phyloP scores from a whole-genome alignment of 1,140 invertebrate species.

The Sipha flava region DNA sequence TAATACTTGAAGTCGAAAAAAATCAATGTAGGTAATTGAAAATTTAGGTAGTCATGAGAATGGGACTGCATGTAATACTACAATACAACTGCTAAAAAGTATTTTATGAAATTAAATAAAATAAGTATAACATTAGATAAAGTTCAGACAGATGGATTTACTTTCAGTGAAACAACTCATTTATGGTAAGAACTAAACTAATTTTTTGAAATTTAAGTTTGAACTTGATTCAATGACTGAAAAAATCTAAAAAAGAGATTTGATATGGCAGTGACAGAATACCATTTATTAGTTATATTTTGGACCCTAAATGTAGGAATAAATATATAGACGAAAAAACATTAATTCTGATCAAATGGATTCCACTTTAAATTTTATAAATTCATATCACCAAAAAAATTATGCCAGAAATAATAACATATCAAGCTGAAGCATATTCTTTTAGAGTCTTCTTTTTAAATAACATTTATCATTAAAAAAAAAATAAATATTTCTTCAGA shows the following conservation, averaged over 20 bases:
- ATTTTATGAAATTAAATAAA: background rate
- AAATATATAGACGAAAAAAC: too few species aligned
- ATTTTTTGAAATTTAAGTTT: background rate
- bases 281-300: background rate
- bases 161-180: background rate
- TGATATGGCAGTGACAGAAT: background rate
- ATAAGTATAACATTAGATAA: background rate
- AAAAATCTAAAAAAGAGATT: background rate
- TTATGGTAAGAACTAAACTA: background rate
- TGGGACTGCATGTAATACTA: background rate
- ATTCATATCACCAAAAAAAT: background rate
- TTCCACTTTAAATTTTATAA: background rate
- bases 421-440: background rate
- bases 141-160: background rate
- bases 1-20: too few species aligned
- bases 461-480: background rate
- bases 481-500: background rate
- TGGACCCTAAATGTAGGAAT: background rate
- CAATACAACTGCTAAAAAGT: background rate
- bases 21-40: too few species aligned
- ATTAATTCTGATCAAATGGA: background rate
- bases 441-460: background rate
- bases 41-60: background rate
- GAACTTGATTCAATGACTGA: background rate
- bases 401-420: slow-evolving; percentile 15